Base-by-base conservation (phyloP, 2,888 invertebrate genomes). In the Andrena flavipes region DNA sequence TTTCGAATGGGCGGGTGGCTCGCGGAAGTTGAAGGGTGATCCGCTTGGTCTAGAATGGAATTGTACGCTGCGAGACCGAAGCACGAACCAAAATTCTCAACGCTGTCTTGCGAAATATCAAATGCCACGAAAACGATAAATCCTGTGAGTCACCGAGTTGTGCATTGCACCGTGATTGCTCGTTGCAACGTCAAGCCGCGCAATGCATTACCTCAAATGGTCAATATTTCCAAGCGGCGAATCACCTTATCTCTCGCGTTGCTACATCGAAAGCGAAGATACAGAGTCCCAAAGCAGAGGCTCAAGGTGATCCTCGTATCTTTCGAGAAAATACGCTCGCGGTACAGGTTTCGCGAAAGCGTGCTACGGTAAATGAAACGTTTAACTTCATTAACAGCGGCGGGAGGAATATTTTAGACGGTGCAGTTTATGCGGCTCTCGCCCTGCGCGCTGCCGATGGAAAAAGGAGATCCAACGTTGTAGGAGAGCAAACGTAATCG, bases 241-340 rank as follows among this genome's bases (percentile, higher is more conserved):
- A 80, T 80, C 71, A 48, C 62, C 80, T 80, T 80, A 80, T 80
- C 81, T 76, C 51, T 56, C 26, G 42, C 13, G 42, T 42, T 10
- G n/a, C 42, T 29, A 29, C 35, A 5, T 10, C 71, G 26, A 67
- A 80, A 51, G n/a, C 49, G 62, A 49, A 56, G 51, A 56, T 69
- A 33, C 51, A 20, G 48, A 13, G 16, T 30, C 29, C 30, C 35
- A 23, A 49, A 70, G 29, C 65, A 3, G 6, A 4, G 20, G 8
- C 16, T 13, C 68, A 64, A 71, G 81, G 71, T 48, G 60, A 71
- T 70, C 59, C n/a, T 48, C 49, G 33, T 33, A 67, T 67, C 60
- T 29, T 4, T 10, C 7, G 33, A 3, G 35, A 74, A 60, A 62
- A 48, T 48, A 68, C 26, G 20, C 30, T 33, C 29, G 35, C 10